Evolutionary conservation across 2,113 vertebrate genomes (phyloP).

Genomic region (Seriola aureovittata): DNA sequence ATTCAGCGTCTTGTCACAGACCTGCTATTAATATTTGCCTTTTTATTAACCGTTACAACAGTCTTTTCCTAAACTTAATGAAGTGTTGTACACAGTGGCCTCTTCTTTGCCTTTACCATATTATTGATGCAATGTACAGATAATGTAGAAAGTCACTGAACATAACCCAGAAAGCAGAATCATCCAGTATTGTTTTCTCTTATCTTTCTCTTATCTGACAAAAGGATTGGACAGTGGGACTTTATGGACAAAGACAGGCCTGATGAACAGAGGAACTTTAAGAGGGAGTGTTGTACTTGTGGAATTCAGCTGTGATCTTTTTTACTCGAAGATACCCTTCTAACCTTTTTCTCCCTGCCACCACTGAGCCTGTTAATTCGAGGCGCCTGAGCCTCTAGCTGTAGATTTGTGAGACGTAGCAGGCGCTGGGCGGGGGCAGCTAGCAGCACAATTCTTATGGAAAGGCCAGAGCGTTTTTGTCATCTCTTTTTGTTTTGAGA

Average conservation of each 20-base stretch:
- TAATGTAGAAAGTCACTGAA: background rate
- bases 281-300: background rate
- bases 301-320: slow-evolving; percentile 27
- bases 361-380: slow-evolving; percentile 30
- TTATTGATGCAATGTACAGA: background rate
- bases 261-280: background rate
- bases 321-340: slow-evolving; percentile 17
- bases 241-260: background rate
- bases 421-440: background rate
- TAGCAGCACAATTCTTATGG: slow-evolving; percentile 27
- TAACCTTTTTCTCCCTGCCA: slow-evolving; percentile 1
- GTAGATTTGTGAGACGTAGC: slow-evolving; percentile 2
- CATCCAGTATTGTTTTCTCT: background rate
- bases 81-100: background rate
- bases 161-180: background rate
- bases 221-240: too few species aligned
- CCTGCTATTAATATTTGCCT: too few species aligned
- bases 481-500: slow-evolving; percentile 62
- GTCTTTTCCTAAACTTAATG: background rate
- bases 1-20: too few species aligned
- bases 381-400: slow-evolving; percentile 1
- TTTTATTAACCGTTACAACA: background rate
- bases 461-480: slow-evolving; percentile 47
- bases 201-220: background rate
- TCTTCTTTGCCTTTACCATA: background rate